Percentiles rank a stretch among this genome's conserved stretches.
Evolutionary conservation across 2,797 vertebrate species (phyloP).

Genomic region (Phrynocephalus guinanensis): DNA sequence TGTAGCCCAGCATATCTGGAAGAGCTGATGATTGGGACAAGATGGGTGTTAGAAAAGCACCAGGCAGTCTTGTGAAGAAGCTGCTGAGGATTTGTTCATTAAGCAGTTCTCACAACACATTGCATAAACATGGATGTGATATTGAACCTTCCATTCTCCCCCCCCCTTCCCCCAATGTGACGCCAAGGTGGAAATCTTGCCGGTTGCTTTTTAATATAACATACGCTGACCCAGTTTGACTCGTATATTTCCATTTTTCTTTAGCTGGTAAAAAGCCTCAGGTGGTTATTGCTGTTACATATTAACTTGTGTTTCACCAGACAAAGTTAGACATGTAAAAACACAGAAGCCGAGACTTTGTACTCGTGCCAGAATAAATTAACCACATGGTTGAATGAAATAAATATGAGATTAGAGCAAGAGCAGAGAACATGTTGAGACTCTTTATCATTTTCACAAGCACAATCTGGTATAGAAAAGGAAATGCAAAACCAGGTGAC

Average conservation of each 20-base stretch:
- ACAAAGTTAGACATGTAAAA: slow-evolving; percentile 45
- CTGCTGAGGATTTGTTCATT: neutral
- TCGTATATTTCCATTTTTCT: slow-evolving; percentile 53
- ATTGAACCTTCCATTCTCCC: neutral
- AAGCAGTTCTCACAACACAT: neutral
- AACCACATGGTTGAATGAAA: slow-evolving; percentile 42
- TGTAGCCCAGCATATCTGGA: neutral
- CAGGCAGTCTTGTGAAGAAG: neutral
- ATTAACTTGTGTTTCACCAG: slow-evolving; percentile 64
- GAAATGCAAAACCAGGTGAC: slow-evolving; percentile 12
- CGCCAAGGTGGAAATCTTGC: slow-evolving; percentile 44
- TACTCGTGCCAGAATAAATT: slow-evolving; percentile 40
- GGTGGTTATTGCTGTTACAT: slow-evolving; percentile 61
- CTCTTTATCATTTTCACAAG: neutral
- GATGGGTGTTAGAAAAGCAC: neutral
- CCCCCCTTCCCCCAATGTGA: neutral
- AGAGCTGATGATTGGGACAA: neutral
- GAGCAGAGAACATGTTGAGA: slow-evolving; percentile 6
- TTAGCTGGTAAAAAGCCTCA: slow-evolving; percentile 53
- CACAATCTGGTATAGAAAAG: neutral
- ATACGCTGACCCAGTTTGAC: slow-evolving; percentile 48
- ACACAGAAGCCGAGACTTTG: slow-evolving; percentile 18
- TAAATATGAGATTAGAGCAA: neutral
- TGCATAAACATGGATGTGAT: slow-evolving; percentile 8
- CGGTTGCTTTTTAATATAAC: slow-evolving; percentile 37